Conservation (phyloP, 2,797 vertebrate species). For the Pelodytes ibericus region DNA sequence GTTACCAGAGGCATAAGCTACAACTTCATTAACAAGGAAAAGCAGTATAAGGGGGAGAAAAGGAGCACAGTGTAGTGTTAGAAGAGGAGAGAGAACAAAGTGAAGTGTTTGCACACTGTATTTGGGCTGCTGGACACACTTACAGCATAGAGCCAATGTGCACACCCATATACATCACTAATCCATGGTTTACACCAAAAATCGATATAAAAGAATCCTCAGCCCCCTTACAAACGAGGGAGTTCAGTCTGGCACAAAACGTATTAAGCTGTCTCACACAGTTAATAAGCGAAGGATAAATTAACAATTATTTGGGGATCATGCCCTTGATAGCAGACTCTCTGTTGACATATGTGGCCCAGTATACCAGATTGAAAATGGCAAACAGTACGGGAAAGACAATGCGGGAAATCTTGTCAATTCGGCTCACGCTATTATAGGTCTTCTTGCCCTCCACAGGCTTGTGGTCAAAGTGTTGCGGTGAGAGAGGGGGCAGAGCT, state of each 20-base stretch:
- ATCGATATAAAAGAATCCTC: no score
- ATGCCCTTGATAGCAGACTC: slow-evolving; percentile 91
- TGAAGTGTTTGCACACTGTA: no score
- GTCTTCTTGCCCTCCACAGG: slow-evolving; percentile 88
- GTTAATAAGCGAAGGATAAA: not conserved
- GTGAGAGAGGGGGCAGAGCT: slow-evolving; percentile 71
- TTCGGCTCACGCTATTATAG: slow-evolving; percentile 98
- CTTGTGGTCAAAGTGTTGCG: slow-evolving; percentile 85
- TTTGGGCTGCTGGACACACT: no score
- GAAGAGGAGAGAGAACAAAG: no score
- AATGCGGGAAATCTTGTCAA: slow-evolving; percentile 99
- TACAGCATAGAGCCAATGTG: no score
- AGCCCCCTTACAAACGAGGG: slow-evolving; percentile 6
- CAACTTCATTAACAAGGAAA: no score
- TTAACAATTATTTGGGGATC: slow-evolving; percentile 86
- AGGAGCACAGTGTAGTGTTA: no score
- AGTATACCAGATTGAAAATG: slow-evolving; percentile 97
- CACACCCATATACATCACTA: no score
- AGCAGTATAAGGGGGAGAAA: no score
- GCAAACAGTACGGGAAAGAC: slow-evolving; percentile 97
- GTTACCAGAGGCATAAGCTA: no score
- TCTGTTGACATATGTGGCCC: slow-evolving; percentile 97
- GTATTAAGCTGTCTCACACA: not conserved
- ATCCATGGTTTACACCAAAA: no score
- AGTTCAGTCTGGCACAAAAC: not conserved